These are phyloP conservation scores for Lucinisca nassula DNA, from an alignment of 2,888 invertebrate species.

Conservation along the genomic window DNA sequence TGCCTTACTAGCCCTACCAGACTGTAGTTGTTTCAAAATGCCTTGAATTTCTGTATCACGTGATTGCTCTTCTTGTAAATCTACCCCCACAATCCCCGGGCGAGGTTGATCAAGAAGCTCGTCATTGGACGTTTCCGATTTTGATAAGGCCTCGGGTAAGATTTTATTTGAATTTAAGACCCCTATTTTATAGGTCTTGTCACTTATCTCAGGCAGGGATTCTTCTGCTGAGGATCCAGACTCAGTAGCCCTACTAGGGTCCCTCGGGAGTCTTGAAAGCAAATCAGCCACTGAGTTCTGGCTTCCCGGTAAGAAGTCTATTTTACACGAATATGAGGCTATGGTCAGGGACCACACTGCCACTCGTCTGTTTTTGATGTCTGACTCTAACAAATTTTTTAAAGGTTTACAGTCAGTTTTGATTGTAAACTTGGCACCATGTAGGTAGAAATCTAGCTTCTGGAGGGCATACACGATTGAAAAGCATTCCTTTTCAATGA, in stretches of 20 bases:
- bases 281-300: conserved; percentile 18
- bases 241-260: not conserved
- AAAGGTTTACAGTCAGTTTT: conserved; percentile 50
- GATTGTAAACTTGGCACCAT: not conserved
- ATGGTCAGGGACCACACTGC: conserved; percentile 35
- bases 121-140: not conserved
- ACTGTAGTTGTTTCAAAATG: not conserved
- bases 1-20: not conserved
- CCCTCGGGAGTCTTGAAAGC: not conserved
- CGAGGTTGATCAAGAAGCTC: not conserved
- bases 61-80: not conserved
- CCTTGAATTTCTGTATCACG: not conserved
- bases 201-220: not conserved
- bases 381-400: conserved; percentile 41
- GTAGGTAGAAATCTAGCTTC: conserved; percentile 14
- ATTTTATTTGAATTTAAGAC: not conserved
- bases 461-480: conserved; percentile 13
- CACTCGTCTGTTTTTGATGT: conserved; percentile 47
- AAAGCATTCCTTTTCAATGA: conserved; percentile 26
- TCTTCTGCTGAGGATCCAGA: not conserved
- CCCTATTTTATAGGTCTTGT: conserved; percentile 8
- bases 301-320: conserved; percentile 20
- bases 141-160: not conserved
- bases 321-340: conserved; percentile 19
- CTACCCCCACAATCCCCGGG: not conserved